Conservation (phyloP, 2,113 vertebrate species). For the Actenoides hombroni region DNA sequence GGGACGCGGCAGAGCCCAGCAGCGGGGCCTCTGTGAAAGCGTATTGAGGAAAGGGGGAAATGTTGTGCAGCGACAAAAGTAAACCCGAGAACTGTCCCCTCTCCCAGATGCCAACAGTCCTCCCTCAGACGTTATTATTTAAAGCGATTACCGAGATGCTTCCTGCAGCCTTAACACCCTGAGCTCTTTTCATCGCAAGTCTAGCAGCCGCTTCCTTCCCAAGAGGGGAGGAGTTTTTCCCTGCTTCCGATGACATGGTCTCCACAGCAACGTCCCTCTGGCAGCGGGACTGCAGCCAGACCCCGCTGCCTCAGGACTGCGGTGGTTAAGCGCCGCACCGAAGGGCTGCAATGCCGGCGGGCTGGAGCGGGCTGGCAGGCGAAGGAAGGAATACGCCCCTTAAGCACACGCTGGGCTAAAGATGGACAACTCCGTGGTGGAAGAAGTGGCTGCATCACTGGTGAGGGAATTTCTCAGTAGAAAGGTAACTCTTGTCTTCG, state of each 20-base stretch:
- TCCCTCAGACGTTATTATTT: neutral
- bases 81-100: neutral
- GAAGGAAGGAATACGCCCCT: neutral
- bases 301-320: neutral
- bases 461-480: slow-evolving; percentile 91
- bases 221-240: slow-evolving; percentile 37
- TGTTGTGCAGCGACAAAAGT: neutral
- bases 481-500: slow-evolving; percentile 76
- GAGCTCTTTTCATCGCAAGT: neutral
- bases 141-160: neutral
- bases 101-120: too few species aligned
- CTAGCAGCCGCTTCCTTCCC: neutral
- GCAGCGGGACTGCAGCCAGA: neutral
- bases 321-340: neutral
- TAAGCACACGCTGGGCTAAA: neutral
- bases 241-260: neutral
- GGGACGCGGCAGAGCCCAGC: neutral
- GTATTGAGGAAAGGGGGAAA: neutral
- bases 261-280: slow-evolving; percentile 50
- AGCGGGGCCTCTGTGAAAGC: neutral
- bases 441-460: slow-evolving; percentile 88
- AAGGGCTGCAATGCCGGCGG: neutral
- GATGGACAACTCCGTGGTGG: slow-evolving; percentile 79
- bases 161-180: accelerated
- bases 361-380: neutral